Base-by-base conservation (phyloP, 2,113 vertebrate species). In the Trinectes maculatus region DNA sequence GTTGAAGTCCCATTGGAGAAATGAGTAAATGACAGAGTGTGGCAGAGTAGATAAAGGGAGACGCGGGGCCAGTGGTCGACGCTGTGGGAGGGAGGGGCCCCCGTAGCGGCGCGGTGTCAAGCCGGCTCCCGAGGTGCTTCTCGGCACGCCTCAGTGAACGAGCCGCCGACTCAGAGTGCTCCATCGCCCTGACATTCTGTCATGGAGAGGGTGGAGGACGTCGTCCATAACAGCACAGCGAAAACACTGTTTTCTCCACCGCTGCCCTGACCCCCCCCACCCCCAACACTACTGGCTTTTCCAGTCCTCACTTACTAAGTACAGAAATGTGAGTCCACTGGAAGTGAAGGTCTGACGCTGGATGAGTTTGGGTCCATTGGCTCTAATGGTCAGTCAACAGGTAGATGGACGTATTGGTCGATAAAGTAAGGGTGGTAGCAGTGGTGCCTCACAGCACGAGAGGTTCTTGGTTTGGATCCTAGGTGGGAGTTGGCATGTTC, bases 141-240 rank as follows among this genome's bases (percentile, higher is more conserved):
- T 83, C 42, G 77, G 69, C 74, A 79, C 63, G 79, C 77, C 74
- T 80, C 54, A 67, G 70, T 79, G 74, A 75, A 75, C 61, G 56
- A 80, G 76, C 61, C 39, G 16, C 55, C 4, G 73, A 77, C 75
- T 75, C 29, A 77, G 70, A 83, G 80, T 55, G 76, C 71, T 73
- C 40, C 49, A 62, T 49, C 29, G 78, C 76, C 57, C 47, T 88
- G 86, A 89, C 82, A 81, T 81, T 87, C 77, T 83, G 74, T 84
- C 85, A 82, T 68, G 4, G 26, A 85, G 74, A 84, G 64, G 73
- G 56, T 66, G 71, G 71, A 72, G 63, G 79, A 83, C 74, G 76
- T 82, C 82, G 59, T 73, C 74, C 64, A 46, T 85, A 82, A 87
- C 79, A 80, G 72, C 74, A 72, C 69, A 68, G 25, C 19, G 55